These are phyloP conservation scores for Gnathonemus longibarbis DNA, from an alignment of 2,113 vertebrate species.

Conservation along the genomic window DNA sequence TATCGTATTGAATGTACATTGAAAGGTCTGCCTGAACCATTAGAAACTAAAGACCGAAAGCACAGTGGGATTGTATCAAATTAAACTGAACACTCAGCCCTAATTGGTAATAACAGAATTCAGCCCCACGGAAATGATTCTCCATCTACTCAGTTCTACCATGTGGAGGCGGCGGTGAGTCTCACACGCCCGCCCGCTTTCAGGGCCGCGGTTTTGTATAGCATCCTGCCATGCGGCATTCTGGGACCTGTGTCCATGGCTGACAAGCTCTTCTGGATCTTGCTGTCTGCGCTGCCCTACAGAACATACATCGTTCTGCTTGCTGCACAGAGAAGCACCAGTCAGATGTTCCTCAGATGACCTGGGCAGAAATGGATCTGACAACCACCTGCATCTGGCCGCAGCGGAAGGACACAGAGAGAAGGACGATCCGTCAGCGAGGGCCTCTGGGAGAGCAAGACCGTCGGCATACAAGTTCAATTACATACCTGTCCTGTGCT, in stretches of 20 bases:
- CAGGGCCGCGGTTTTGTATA: background rate
- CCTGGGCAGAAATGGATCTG: background rate
- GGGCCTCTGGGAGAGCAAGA: background rate
- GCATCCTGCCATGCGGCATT: background rate
- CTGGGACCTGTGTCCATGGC: background rate
- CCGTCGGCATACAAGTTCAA: background rate
- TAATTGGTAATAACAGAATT: background rate
- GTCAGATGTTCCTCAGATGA: background rate
- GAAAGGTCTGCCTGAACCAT: background rate
- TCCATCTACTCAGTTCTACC: background rate
- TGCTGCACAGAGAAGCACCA: slow-evolving; percentile 16
- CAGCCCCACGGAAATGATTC: background rate
- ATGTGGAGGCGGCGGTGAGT: background rate
- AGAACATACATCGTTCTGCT: background rate
- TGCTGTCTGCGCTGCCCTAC: background rate
- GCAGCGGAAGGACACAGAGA: background rate
- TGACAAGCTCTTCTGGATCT: background rate
- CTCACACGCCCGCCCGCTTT: background rate
- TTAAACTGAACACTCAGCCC: background rate
- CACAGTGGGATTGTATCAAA: background rate
- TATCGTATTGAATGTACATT: background rate
- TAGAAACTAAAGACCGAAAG: background rate
- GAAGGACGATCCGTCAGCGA: background rate
- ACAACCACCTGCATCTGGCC: background rate
- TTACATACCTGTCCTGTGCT: background rate